These are phyloP conservation scores for Caenorhabditis elegans DNA, from an alignment of 1,140 invertebrate genomes.

Conservation along the genomic window WBcel235 BX284603.4:9606001-9606500, in stretches of 20 bases:
- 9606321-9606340: too few relatives aligned
- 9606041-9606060: conserved; percentile 17
- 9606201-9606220: too few relatives aligned
- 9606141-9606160: too few relatives aligned
- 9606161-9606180: too few relatives aligned
- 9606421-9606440: conserved; percentile 18
- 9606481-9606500: conserved; percentile 2
- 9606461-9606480: background rate
- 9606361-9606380: conserved; percentile 17
- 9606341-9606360: background rate
- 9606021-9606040: conserved; percentile 29
- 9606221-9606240: too few relatives aligned
- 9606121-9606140: too few relatives aligned
- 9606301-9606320: too few relatives aligned
- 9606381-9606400: conserved; percentile 17
- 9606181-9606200: too few relatives aligned
- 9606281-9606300: too few relatives aligned
- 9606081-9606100: conserved; percentile 7
- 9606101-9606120: too few relatives aligned
- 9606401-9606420: conserved; percentile 11
- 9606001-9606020: conserved; percentile 22
- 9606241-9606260: too few relatives aligned
- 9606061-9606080: conserved; percentile 17
- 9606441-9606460: conserved; percentile 15
- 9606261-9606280: too few relatives aligned